Percentiles rank a stretch among this genome's conserved stretches.
These are phyloP conservation scores for Pantala flavescens DNA, from an alignment of 1,140 invertebrate genomes.

Conservation along the genomic window DNA sequence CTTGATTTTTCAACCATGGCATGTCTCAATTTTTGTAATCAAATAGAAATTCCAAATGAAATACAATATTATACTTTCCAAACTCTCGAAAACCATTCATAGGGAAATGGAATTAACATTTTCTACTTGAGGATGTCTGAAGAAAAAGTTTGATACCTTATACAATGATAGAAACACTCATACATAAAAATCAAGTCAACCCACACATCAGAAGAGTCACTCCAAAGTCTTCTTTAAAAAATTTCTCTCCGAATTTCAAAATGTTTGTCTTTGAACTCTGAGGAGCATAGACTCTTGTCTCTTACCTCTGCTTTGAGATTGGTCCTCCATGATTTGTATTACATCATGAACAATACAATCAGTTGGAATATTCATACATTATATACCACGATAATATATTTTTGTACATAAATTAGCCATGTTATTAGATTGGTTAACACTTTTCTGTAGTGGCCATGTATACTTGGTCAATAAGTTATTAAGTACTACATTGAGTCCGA, in stretches of 20 bases:
- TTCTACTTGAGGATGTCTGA: not conserved
- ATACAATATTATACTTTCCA: not conserved
- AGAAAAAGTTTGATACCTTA: not conserved
- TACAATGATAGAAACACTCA: not conserved
- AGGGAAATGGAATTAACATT: not conserved
- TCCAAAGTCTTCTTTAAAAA: not conserved
- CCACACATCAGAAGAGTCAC: not conserved
- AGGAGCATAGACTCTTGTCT: not conserved
- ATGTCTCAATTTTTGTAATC: not conserved
- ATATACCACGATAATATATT: not conserved
- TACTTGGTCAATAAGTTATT: not conserved
- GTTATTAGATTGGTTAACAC: not conserved
- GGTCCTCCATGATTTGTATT: conserved; percentile 1
- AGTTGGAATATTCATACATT: too few relatives aligned
- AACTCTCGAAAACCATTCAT: not conserved
- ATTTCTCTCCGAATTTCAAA: not conserved
- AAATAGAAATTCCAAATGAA: not conserved
- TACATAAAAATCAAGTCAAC: not conserved
- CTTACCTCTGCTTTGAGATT: not conserved
- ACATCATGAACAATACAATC: not conserved
- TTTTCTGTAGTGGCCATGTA: not conserved
- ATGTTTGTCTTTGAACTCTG: not conserved
- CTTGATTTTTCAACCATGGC: not conserved
- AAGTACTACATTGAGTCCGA: not conserved
- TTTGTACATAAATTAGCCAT: not conserved